These are phyloP conservation scores for Hypomesus transpacificus DNA, from an alignment of 2,113 vertebrate genomes.

Conservation along the genomic window DNA sequence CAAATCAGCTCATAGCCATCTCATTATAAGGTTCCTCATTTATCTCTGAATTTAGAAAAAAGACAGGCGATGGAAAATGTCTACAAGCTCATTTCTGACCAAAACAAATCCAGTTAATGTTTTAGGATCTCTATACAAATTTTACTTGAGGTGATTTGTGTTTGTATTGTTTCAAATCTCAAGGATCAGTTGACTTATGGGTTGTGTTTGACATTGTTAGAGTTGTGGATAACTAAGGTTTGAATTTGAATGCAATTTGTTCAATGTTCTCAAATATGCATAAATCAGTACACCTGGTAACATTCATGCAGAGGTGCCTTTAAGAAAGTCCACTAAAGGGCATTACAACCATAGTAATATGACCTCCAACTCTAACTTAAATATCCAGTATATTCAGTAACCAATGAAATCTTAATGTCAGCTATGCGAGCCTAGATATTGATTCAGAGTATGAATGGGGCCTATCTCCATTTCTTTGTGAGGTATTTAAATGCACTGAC, in stretches of 20 bases:
- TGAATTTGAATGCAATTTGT: no score
- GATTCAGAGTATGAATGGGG: background rate
- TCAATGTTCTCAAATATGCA: background rate
- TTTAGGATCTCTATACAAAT: no score
- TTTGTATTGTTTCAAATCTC: no score
- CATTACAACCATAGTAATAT: background rate
- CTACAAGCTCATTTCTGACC: no score
- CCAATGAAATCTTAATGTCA: background rate
- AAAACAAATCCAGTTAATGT: no score
- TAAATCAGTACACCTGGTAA: background rate
- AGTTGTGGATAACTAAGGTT: no score
- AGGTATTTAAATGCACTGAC: constrained; percentile 12
- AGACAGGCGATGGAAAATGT: no score
- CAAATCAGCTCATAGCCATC: background rate
- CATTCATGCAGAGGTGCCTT: background rate
- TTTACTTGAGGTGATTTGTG: no score
- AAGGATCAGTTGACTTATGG: no score
- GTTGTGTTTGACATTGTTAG: no score
- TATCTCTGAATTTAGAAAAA: no score
- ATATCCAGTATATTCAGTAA: background rate
- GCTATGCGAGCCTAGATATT: background rate
- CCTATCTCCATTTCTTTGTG: constrained; percentile 1
- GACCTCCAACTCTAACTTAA: constrained; percentile 1
- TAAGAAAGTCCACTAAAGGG: background rate
- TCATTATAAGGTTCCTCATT: no score